phyloP scores from a whole-genome alignment of 2,888 invertebrate genomes.

The Elysia crispata region DNA sequence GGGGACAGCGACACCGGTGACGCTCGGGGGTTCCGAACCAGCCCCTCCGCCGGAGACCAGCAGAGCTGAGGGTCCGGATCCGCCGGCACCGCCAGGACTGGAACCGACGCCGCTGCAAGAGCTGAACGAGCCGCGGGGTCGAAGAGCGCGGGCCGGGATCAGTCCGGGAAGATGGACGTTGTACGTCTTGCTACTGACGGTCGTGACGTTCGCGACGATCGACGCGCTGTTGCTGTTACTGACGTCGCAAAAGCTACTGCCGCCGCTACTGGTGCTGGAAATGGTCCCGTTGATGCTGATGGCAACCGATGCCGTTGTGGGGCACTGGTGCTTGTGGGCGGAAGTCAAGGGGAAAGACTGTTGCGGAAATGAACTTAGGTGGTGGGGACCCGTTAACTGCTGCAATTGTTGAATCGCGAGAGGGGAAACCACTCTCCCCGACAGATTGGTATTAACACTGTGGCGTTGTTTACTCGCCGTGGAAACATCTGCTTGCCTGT shows the following conservation, averaged over 20 bases:
- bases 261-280: background rate
- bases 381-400: no score
- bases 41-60: background rate
- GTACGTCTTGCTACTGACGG: background rate
- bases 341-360: no score
- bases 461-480: no score
- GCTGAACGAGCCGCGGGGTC: constrained; percentile 30
- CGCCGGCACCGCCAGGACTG: background rate
- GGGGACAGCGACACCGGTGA: no score
- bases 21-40: background rate
- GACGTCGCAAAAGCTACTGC: background rate
- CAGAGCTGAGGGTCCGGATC: background rate
- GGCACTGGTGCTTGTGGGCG: background rate
- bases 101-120: constrained; percentile 22
- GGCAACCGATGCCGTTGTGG: background rate
- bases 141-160: background rate
- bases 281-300: constrained; percentile 4
- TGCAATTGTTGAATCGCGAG: no score
- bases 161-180: constrained; percentile 24
- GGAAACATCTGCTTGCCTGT: no score
- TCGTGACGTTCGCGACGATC: background rate
- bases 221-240: background rate
- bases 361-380: no score
- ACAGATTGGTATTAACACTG: no score
- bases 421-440: no score